Conservation (phyloP, 2,888 invertebrate species). For the Eupeodes latifasciatus region DNA sequence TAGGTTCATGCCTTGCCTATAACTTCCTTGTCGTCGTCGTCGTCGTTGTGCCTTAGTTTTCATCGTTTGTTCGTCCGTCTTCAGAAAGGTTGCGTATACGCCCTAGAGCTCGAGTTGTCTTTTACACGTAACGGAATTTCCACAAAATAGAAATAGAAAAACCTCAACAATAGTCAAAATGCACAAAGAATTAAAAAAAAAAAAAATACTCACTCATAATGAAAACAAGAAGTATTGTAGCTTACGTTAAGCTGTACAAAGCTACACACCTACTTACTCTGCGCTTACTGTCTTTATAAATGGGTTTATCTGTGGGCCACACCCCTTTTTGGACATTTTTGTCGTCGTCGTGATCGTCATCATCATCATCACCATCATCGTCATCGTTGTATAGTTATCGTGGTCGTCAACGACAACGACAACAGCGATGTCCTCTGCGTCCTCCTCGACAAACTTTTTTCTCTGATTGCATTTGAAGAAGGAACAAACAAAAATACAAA, state of each 20-base stretch:
- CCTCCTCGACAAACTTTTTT: not conserved
- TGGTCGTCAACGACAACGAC: not conserved
- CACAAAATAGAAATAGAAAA: constrained; percentile 28
- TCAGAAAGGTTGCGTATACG: constrained; percentile 71
- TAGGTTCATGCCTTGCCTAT: not conserved
- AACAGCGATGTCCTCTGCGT: not conserved
- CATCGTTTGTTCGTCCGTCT: constrained; percentile 13
- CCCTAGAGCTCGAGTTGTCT: constrained; percentile 41
- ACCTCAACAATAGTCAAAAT: constrained; percentile 38
- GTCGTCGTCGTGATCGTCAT: constrained; percentile 17
- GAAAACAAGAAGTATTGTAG: constrained; percentile 45
- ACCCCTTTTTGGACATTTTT: constrained; percentile 47
- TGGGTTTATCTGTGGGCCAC: constrained; percentile 42
- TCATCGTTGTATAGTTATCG: constrained; percentile 22
- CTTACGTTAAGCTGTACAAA: constrained; percentile 11
- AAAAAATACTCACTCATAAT: constrained; percentile 12
- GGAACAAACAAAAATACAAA: constrained; percentile 2
- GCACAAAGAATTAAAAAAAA: not conserved
- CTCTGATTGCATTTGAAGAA: constrained; percentile 34
- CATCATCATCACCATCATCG: not conserved
- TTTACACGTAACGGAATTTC: constrained; percentile 54
- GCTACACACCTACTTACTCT: not conserved
- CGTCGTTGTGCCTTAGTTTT: constrained; percentile 45
- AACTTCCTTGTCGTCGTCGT: constrained; percentile 10
- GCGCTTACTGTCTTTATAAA: constrained; percentile 24